phyloP scores from a whole-genome alignment of 2,888 invertebrate species.

The Dicyrtoma fusca region DNA sequence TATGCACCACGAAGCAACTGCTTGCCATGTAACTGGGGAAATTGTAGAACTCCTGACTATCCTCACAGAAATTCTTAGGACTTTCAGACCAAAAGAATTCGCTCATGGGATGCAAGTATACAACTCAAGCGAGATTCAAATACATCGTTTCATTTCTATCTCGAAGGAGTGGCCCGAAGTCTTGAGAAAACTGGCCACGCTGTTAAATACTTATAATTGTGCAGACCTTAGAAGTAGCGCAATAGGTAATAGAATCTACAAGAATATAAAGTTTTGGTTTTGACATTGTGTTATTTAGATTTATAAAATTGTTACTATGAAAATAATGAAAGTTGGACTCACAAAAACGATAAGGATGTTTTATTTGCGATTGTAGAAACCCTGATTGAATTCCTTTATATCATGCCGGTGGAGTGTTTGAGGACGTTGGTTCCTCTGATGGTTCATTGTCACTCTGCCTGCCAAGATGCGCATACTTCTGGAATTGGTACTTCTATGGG shows the following conservation, averaged over 20 bases:
- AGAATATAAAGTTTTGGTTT: background rate
- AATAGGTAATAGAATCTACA: slow-evolving; percentile 65
- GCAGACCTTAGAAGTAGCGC: slow-evolving; percentile 79
- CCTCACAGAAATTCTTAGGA: slow-evolving; percentile 56
- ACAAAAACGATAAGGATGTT: background rate
- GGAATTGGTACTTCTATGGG: slow-evolving; percentile 70
- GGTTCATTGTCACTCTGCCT: slow-evolving; percentile 77
- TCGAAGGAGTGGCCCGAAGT: slow-evolving; percentile 87
- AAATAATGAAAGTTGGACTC: background rate
- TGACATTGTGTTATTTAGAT: background rate
- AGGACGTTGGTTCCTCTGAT: slow-evolving; percentile 82
- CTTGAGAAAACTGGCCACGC: slow-evolving; percentile 79
- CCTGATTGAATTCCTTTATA: slow-evolving; percentile 75
- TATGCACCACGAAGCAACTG: slow-evolving; percentile 92
- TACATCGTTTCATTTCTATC: slow-evolving; percentile 48
- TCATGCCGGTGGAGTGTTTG: slow-evolving; percentile 78
- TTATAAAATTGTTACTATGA: background rate
- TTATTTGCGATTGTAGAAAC: slow-evolving; percentile 64
- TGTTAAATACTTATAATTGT: slow-evolving; percentile 87
- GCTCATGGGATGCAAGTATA: slow-evolving; percentile 48
- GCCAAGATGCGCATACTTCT: slow-evolving; percentile 70
- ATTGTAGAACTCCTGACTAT: slow-evolving; percentile 76
- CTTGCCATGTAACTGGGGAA: slow-evolving; percentile 82
- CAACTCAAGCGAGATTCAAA: slow-evolving; percentile 48
- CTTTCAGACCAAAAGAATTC: slow-evolving; percentile 52